These are phyloP conservation scores for Drosophila pegasa DNA, from an alignment of 2,888 invertebrate genomes.

Conservation along the genomic window DNA sequence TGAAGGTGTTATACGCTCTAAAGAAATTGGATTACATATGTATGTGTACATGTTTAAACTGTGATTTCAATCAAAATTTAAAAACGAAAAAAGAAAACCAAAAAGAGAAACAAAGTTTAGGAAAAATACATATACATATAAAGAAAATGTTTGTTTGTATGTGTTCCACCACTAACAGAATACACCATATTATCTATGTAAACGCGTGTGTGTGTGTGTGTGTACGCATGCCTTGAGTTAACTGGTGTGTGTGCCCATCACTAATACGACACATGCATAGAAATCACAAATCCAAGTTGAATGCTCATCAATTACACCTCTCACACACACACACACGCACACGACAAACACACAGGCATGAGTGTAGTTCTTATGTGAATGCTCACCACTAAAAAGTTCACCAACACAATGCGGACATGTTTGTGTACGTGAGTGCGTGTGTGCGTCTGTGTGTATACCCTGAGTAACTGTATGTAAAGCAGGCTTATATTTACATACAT, in stretches of 20 bases:
- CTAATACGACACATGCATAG: neutral
- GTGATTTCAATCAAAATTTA: constrained; percentile 14
- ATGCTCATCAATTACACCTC: neutral
- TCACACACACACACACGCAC: neutral
- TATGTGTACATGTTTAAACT: constrained; percentile 1
- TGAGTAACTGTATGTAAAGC: neutral
- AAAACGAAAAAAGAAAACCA: neutral
- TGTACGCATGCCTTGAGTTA: neutral
- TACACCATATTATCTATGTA: neutral
- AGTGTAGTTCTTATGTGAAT: no score
- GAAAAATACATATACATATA: neutral
- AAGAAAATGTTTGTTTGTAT: neutral
- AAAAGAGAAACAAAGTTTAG: neutral
- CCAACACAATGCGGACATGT: neutral
- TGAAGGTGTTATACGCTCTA: neutral
- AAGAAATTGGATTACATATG: neutral
- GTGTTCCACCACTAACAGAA: constrained; percentile 1
- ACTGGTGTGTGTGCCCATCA: neutral
- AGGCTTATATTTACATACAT: neutral
- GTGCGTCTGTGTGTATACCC: neutral
- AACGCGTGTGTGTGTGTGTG: neutral
- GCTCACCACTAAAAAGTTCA: neutral
- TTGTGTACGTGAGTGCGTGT: neutral
- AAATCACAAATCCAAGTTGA: neutral
- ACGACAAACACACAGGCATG: no score